Evolutionary conservation across 2,113 vertebrate species (phyloP).

Genomic region (Lepus americanus): DNA sequence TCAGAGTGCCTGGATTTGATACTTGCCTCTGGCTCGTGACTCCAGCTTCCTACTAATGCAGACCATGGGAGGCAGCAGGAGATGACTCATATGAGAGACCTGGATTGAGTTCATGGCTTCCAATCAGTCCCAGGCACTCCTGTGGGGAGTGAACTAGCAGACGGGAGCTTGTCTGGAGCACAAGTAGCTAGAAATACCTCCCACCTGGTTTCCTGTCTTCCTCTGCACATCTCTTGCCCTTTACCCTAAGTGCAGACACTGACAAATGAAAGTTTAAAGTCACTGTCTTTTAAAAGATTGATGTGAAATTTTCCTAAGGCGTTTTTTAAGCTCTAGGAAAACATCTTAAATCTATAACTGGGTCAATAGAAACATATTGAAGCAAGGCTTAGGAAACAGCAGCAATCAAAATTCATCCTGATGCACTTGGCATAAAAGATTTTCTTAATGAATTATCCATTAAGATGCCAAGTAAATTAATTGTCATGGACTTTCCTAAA

Average conservation of each 20-base stretch:
- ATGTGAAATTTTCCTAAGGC: slow-evolving; percentile 40
- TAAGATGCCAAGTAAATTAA: slow-evolving; percentile 73
- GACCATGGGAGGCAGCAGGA: too few relatives aligned
- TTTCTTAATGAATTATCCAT: slow-evolving; percentile 77
- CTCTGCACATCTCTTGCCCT: background rate
- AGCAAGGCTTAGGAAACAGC: slow-evolving; percentile 35
- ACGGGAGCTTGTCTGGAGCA: too few relatives aligned
- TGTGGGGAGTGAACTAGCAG: too few relatives aligned
- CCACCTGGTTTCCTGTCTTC: background rate
- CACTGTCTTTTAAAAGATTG: background rate
- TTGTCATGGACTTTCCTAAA: slow-evolving; percentile 55
- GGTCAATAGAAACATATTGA: slow-evolving; percentile 69
- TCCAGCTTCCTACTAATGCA: too few relatives aligned
- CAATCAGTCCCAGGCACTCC: too few relatives aligned
- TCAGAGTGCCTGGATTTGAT: too few relatives aligned
- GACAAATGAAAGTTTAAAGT: slow-evolving; percentile 23
- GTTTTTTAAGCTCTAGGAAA: slow-evolving; percentile 54
- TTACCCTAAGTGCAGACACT: background rate
- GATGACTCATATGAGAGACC: too few relatives aligned
- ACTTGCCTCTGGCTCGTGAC: too few relatives aligned
- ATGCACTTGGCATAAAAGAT: slow-evolving; percentile 54
- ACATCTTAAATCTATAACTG: slow-evolving; percentile 29
- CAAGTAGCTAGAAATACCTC: background rate
- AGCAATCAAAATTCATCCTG: slow-evolving; percentile 67
- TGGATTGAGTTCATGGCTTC: too few relatives aligned